These are phyloP conservation scores for Coranthus polyacanthus DNA, from an alignment of 2,797 vertebrate species.

Conservation along the genomic window DNA sequence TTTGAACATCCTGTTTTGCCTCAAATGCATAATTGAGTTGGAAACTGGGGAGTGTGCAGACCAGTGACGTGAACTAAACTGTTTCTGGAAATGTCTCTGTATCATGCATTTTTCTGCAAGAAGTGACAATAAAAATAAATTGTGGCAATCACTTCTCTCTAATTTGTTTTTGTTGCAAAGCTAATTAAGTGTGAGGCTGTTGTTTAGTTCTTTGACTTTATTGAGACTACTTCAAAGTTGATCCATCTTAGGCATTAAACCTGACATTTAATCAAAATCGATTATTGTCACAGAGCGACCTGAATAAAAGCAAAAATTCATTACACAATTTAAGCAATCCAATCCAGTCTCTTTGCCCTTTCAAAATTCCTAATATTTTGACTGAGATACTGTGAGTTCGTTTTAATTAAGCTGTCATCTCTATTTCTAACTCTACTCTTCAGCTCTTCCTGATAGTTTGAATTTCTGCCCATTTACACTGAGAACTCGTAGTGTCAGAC, in stretches of 20 bases:
- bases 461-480: not conserved
- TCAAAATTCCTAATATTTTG: not conserved
- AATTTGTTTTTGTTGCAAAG: not conserved
- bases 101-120: constrained; percentile 9
- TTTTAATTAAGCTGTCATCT: not conserved
- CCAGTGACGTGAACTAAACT: not conserved
- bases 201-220: not conserved
- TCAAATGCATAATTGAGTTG: constrained; percentile 10
- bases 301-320: constrained; percentile 4
- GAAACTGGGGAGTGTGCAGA: constrained; percentile 2
- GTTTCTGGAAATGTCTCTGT: constrained; percentile 10
- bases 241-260: too few relatives aligned
- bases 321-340: not conserved
- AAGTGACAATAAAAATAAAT: constrained; percentile 17
- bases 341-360: not conserved
- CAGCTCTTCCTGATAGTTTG: not conserved
- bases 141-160: not conserved
- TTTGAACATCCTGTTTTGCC: constrained; percentile 40
- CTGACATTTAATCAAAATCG: not conserved
- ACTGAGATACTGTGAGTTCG: too few relatives aligned
- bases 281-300: not conserved
- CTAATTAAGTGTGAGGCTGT: constrained; percentile 12
- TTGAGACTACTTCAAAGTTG: too few relatives aligned
- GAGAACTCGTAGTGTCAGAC: not conserved
- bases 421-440: not conserved